A percentile compares a stretch with the other conserved stretches of the same genome.
phyloP scores from a whole-genome alignment of 2,113 vertebrate species.

The Stegostoma tigrinum region DNA sequence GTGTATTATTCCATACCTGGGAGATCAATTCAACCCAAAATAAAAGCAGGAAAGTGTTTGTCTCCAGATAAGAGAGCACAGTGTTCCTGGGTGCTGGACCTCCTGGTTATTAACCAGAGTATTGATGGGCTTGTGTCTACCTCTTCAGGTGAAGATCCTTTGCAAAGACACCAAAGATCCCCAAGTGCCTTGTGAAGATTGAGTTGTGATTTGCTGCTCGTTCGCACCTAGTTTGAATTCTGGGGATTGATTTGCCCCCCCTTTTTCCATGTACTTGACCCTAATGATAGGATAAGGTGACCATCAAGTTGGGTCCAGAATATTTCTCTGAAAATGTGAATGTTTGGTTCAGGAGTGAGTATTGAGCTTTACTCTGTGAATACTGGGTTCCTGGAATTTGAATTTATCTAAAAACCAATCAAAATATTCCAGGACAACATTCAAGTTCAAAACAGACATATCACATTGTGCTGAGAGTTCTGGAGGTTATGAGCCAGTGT shows the following conservation, averaged over 20 bases:
- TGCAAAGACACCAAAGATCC: not conserved
- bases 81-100: not conserved
- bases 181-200: not conserved
- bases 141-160: not conserved
- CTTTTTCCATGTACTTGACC: not conserved
- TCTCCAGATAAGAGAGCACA: not conserved
- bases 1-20: not conserved
- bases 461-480: not conserved
- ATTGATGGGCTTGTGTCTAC: not conserved
- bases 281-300: not conserved
- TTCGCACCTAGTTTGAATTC: not conserved
- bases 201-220: not conserved
- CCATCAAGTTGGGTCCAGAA: not conserved
- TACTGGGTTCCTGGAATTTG: not conserved
- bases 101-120: not conserved
- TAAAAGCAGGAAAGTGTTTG: not conserved
- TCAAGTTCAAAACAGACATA: not conserved
- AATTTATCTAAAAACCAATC: not conserved
- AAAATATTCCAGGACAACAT: not conserved
- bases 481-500: not conserved
- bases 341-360: not conserved
- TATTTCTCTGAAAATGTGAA: not conserved
- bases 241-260: not conserved
- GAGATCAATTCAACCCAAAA: not conserved
- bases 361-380: not conserved